Evolutionary conservation across 2,113 vertebrate genomes (phyloP).

Genomic region (Chrysemys picta): DNA sequence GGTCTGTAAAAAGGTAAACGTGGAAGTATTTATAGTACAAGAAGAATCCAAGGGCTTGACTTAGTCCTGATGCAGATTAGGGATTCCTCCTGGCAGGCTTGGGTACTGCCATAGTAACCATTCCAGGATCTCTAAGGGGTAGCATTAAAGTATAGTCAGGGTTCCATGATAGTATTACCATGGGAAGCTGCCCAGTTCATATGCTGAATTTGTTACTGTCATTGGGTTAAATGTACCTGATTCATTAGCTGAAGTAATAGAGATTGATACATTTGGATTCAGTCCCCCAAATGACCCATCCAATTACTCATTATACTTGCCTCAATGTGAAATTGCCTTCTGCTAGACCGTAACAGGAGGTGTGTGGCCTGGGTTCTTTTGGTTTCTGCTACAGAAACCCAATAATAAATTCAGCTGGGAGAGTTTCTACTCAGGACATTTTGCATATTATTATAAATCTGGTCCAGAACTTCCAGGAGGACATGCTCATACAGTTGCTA

Average conservation of each 20-base stretch:
- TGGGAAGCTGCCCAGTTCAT: no score
- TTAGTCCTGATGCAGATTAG: no score
- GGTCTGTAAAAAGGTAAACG: no score
- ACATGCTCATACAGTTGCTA: neutral
- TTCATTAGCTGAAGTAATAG: neutral
- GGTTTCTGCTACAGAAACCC: neutral
- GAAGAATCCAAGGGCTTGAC: no score
- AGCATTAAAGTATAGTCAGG: neutral
- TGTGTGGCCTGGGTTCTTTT: neutral
- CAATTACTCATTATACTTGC: neutral
- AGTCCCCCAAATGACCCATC: neutral
- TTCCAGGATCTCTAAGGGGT: neutral
- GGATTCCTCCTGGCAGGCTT: no score
- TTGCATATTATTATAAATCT: neutral
- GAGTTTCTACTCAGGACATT: neutral
- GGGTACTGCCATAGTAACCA: no score
- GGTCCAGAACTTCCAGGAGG: neutral
- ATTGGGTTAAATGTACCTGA: neutral
- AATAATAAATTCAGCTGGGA: neutral
- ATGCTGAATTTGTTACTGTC: no score
- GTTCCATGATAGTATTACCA: neutral
- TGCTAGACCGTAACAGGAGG: no score
- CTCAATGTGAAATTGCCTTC: fast-evolving
- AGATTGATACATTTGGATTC: neutral
- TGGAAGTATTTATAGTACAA: no score